Percentiles rank a stretch among this genome's conserved stretches.
Conservation (phyloP, 2,888 invertebrate species). For the Himalopsyche anomala region DNA sequence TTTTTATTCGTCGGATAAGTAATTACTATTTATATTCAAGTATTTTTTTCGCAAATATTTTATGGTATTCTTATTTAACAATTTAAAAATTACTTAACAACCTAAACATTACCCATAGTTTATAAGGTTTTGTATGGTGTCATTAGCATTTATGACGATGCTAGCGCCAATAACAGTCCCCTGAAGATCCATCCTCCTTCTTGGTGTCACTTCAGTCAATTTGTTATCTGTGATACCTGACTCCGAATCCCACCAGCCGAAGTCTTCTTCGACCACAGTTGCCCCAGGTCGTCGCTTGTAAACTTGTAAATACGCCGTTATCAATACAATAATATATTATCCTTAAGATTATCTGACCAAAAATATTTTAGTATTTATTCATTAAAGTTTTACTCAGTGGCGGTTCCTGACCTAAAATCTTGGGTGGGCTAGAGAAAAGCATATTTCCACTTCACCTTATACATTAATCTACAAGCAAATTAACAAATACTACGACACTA, state of each 20-base stretch:
- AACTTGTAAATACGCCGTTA: slow-evolving; percentile 60
- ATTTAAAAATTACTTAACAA: background rate
- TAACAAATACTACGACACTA: too few relatives aligned
- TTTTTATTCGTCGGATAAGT: too few relatives aligned
- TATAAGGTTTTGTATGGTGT: slow-evolving; percentile 69
- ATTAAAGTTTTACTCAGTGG: too few relatives aligned
- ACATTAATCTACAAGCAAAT: too few relatives aligned
- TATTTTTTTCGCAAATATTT: background rate
- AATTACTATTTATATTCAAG: too few relatives aligned
- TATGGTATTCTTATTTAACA: background rate
- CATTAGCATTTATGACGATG: slow-evolving; percentile 68
- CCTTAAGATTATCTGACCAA: too few relatives aligned
- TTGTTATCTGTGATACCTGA: slow-evolving; percentile 55
- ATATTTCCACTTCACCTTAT: too few relatives aligned
- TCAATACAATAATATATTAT: slow-evolving; percentile 43
- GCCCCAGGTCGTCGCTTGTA: slow-evolving; percentile 60
- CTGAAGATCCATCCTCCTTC: slow-evolving; percentile 63
- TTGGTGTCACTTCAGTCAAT: slow-evolving; percentile 47
- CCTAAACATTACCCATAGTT: slow-evolving; percentile 67
- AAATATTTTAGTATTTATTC: too few relatives aligned
- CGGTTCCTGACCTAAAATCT: too few relatives aligned
- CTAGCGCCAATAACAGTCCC: slow-evolving; percentile 54
- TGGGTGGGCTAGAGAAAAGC: too few relatives aligned
- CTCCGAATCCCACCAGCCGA: slow-evolving; percentile 61
- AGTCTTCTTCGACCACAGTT: slow-evolving; percentile 62